Evolutionary conservation across 1,140 invertebrate genomes (phyloP).

Genomic region (Anastatus disparis): DNA sequence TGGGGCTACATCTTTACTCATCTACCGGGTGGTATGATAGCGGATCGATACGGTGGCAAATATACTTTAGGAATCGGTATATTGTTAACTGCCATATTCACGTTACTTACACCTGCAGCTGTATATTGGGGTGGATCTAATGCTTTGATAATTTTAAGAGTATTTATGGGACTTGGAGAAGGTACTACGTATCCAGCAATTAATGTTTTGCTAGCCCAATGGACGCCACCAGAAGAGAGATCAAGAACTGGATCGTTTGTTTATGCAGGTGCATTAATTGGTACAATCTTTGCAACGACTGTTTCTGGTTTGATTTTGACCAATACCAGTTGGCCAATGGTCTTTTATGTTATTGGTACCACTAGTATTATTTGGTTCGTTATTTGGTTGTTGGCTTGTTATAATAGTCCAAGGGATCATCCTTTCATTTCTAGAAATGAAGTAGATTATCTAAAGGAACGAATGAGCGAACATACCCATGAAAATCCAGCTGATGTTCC

Average conservation of each 20-base stretch:
- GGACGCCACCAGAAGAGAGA: conserved; percentile 32
- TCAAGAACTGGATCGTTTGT: conserved; percentile 35
- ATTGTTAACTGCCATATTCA: conserved; percentile 32
- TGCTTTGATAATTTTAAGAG: conserved; percentile 14
- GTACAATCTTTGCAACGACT: conserved; percentile 45
- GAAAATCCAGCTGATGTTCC: conserved; percentile 72
- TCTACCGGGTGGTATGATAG: conserved; percentile 31
- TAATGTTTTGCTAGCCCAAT: conserved; percentile 36
- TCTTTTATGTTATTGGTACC: conserved; percentile 86
- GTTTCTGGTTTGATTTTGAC: conserved; percentile 77
- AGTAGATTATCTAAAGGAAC: conserved; percentile 76
- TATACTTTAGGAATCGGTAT: conserved; percentile 35
- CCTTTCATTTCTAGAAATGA: conserved; percentile 78
- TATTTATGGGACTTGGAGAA: conserved; percentile 36
- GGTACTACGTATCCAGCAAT: conserved; percentile 32
- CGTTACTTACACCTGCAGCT: conserved; percentile 18
- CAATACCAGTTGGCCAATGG: conserved; percentile 75
- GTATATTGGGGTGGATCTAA: conserved; percentile 23
- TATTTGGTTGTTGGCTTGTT: conserved; percentile 68
- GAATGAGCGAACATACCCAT: conserved; percentile 69
- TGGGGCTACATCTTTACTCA: conserved; percentile 35
- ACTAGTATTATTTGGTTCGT: conserved; percentile 79
- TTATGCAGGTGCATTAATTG: conserved; percentile 28
- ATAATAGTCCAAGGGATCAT: conserved; percentile 30
- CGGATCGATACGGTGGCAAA: conserved; percentile 34